Evolutionary conservation across 2,888 invertebrate species (phyloP), one percentile per base, ranked within the genome.

Genomic region (Silvanus unidentatus): DNA sequence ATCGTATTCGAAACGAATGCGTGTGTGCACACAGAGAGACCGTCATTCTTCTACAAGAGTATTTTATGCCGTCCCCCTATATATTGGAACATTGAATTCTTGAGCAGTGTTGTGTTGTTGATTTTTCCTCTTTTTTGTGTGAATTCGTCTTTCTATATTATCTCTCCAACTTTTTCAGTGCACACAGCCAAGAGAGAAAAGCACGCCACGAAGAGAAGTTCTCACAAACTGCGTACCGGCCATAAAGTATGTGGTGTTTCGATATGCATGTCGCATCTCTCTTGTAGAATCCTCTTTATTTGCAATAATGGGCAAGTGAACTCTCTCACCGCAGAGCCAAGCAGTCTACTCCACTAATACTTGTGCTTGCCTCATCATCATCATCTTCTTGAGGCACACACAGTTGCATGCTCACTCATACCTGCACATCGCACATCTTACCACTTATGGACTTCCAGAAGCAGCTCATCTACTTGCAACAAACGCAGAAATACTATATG

Each of bases 281-380:
- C 60, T 58, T 59, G 63, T 57, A 63, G 64, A 66, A 66, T 67
- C 66, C 64, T 65, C 66, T 64, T 66, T 64, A 62, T 63, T 59
- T 62, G 62, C 63, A 61, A 63, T 67, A 67, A 66, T 65, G 63
- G 65, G 60, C 64, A 63, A 61, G 60, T 63, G 64, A 66, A 66
- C 66, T 68, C 68, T 67, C 67, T 65, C 66, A 68, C 65, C 62
- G 63, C 54, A 68, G 64, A 67, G 69, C 66, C 68, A 67, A 48
- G 68, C 68, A 68, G 68, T 68, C 68, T 68, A 22, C 22, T 22
- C 3, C 8, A 22, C 22, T 22, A n/a, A n/a, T n/a, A n/a, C n/a
- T n/a, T n/a, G n/a, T n/a, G 22, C 22, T 22, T 22, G 22, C 22
- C 3, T 22, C 22, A 22, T 22, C 22, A 22, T 22, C 22, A 22